phyloP scores from a whole-genome alignment of 1,140 invertebrate species.

The Ostrea denselamellosa region DNA sequence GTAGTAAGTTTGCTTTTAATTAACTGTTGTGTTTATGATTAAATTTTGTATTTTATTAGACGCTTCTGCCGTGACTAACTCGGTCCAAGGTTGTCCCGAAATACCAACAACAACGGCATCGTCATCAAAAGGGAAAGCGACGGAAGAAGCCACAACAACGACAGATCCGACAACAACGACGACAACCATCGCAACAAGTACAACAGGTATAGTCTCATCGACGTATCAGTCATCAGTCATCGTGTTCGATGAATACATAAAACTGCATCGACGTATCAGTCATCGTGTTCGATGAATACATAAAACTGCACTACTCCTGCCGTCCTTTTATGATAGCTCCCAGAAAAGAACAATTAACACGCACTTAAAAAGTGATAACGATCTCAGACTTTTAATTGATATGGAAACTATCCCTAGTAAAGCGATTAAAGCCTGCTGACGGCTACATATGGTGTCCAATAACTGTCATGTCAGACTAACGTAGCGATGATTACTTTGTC shows the following conservation, averaged over 20 bases:
- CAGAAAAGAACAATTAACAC: conserved; percentile 11
- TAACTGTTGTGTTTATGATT: too few relatives aligned
- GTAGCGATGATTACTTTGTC: conserved; percentile 41
- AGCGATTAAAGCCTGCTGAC: neutral
- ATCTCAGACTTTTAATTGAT: conserved; percentile 24
- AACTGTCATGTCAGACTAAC: neutral
- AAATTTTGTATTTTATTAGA: neutral
- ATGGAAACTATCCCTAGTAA: conserved; percentile 9
- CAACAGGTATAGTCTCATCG: conserved; percentile 5
- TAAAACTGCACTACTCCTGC: neutral
- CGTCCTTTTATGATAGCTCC: neutral
- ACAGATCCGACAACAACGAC: neutral
- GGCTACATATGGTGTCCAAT: neutral
- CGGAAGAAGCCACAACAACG: neutral
- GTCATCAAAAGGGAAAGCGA: neutral
- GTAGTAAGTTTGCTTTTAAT: too few relatives aligned
- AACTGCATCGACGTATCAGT: conserved; percentile 7
- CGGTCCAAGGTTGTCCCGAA: neutral
- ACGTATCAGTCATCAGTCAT: conserved; percentile 11
- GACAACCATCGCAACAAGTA: neutral
- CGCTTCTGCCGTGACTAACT: neutral
- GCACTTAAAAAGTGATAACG: neutral
- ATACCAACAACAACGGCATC: neutral
- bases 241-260: neutral
- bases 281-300: neutral